A percentile compares a stretch with the other conserved stretches of the same genome.
Conservation (phyloP, 2,797 vertebrate species). For the Pteropus rufus region DNA sequence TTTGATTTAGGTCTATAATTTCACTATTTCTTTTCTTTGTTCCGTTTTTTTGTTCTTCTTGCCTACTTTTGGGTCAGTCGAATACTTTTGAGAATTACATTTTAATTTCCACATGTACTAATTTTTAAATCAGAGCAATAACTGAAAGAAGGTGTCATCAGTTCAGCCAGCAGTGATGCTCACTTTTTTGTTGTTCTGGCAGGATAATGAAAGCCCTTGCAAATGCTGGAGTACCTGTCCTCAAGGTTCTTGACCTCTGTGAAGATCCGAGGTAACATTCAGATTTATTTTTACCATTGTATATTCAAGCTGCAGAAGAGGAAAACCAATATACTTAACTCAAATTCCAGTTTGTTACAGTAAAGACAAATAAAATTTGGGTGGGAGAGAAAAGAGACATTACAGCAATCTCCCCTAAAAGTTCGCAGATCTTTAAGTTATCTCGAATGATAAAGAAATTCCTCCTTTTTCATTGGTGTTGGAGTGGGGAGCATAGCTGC, state of each 20-base stretch:
- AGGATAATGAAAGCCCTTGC: conserved; percentile 86
- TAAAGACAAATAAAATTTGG: neutral
- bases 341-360: neutral
- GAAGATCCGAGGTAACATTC: conserved; percentile 84
- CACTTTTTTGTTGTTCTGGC: conserved; percentile 44
- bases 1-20: neutral
- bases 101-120: neutral
- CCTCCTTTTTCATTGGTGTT: conserved; percentile 71
- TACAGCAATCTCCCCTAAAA: neutral
- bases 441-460: neutral
- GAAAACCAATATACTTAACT: neutral
- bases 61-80: neutral
- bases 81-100: neutral
- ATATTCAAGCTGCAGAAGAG: neutral
- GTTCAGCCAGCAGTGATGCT: neutral
- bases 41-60: neutral
- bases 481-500: conserved; percentile 83
- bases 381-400: neutral
- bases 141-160: neutral
- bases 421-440: neutral
- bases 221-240: conserved; percentile 83
- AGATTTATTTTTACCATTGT: neutral
- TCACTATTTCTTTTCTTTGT: neutral
- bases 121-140: conserved; percentile 44
- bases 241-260: conserved; percentile 83